phyloP scores from a whole-genome alignment of 1,140 invertebrate species.

The Subanguina moxae region DNA sequence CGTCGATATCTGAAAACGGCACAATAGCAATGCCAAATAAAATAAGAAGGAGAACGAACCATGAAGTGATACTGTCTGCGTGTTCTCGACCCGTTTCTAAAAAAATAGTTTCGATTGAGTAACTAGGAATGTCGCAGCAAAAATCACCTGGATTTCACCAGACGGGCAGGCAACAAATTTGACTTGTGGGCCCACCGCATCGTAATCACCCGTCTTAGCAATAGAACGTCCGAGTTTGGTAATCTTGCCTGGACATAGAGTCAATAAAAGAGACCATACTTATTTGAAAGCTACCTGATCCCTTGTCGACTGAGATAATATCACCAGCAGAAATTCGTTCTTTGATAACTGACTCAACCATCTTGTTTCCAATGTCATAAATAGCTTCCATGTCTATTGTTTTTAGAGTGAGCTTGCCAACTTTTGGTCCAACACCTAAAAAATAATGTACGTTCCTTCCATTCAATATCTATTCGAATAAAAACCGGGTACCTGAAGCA shows the following conservation, averaged over 20 bases:
- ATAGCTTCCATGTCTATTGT: constrained; percentile 99
- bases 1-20: neutral
- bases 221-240: constrained; percentile 89
- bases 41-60: constrained; percentile 63
- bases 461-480: no score
- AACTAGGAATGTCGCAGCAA: neutral
- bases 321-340: constrained; percentile 75
- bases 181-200: constrained; percentile 80
- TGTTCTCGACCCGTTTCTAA: constrained; percentile 96
- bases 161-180: constrained; percentile 97
- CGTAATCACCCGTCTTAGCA: constrained; percentile 89
- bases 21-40: constrained; percentile 63
- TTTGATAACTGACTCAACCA: constrained; percentile 93
- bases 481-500: constrained; percentile 61
- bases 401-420: constrained; percentile 87
- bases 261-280: neutral
- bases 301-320: constrained; percentile 56
- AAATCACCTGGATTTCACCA: constrained; percentile 71
- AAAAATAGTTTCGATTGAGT: neutral
- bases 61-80: constrained; percentile 95
- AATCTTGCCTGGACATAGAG: constrained; percentile 72
- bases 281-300: constrained; percentile 39
- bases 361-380: constrained; percentile 95
- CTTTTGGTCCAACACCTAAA: constrained; percentile 70
- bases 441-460: no score